A percentile compares a stretch with the other conserved stretches of the same genome.
phyloP scores from a whole-genome alignment of 1,140 invertebrate genomes.

The Magallana ariakensis region DNA sequence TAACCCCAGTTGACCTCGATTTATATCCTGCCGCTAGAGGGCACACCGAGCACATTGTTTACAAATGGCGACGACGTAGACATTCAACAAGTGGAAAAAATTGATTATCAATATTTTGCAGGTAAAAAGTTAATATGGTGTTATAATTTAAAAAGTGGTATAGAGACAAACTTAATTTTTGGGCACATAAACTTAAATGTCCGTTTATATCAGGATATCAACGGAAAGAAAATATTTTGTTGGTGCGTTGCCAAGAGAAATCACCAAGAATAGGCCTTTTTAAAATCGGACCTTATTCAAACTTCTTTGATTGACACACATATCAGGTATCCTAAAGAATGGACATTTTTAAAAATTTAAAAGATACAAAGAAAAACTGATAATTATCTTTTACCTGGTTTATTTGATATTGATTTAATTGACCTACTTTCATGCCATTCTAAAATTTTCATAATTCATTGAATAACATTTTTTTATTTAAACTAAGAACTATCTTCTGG shows the following conservation, averaged over 20 bases:
- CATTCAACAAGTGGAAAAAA: slow-evolving; percentile 43
- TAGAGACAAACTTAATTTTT: background rate
- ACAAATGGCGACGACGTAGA: slow-evolving; percentile 57
- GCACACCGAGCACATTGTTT: slow-evolving; percentile 56
- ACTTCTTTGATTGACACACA: no score
- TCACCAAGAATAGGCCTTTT: background rate
- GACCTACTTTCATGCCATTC: no score
- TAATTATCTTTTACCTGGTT: no score
- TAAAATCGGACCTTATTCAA: no score
- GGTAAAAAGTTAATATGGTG: slow-evolving; percentile 21
- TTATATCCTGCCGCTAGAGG: slow-evolving; percentile 33
- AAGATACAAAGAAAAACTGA: no score
- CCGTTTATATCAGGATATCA: background rate
- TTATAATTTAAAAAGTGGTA: background rate
- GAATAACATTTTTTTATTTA: no score
- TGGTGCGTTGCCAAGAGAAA: slow-evolving; percentile 56
- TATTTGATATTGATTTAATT: no score
- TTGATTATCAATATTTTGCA: slow-evolving; percentile 43
- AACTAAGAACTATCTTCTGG: no score
- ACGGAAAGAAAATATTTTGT: slow-evolving; percentile 4
- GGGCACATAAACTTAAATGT: background rate
- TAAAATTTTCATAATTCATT: no score
- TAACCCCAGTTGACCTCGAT: slow-evolving; percentile 43
- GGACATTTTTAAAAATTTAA: no score
- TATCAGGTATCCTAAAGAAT: no score